These are phyloP conservation scores for Sycophila sp. DNA, from an alignment of 1,140 invertebrate species.

Conservation along the genomic window DNA sequence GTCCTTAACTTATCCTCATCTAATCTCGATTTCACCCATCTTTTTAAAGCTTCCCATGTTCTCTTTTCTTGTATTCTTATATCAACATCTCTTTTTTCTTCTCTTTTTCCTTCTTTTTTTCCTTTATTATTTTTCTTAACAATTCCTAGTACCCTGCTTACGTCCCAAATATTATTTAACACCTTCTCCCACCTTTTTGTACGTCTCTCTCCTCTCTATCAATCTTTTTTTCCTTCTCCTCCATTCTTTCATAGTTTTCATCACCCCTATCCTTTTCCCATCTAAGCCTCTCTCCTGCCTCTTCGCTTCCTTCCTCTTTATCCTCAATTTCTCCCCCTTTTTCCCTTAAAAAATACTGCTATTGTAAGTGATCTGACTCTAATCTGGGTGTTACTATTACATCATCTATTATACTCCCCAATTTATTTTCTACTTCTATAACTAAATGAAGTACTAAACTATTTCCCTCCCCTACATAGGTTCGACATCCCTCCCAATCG, in stretches of 20 bases:
- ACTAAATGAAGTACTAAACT: background rate
- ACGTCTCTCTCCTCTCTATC: background rate
- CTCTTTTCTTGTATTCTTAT: background rate
- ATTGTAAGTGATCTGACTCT: slow-evolving; percentile 37
- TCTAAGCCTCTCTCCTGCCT: background rate
- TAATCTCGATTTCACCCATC: background rate
- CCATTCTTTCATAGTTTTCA: background rate
- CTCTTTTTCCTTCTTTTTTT: too few species aligned
- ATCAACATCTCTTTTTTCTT: background rate
- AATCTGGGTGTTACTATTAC: background rate
- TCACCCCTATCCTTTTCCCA: slow-evolving; percentile 7
- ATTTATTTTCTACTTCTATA: background rate
- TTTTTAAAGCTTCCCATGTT: background rate
- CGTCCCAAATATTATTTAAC: too few species aligned
- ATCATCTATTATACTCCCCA: background rate
- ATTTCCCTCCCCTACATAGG: background rate
- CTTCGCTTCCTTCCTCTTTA: background rate
- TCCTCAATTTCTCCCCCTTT: background rate
- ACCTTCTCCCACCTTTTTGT: too few species aligned
- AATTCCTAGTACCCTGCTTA: too few species aligned
- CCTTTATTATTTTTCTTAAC: too few species aligned
- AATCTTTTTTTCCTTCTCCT: too few species aligned
- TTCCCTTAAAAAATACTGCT: background rate
- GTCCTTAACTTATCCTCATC: too few species aligned
- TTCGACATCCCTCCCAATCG: background rate